These are phyloP conservation scores for Xanthorhoe designata DNA, from an alignment of 2,888 invertebrate species.

Conservation along the genomic window DNA sequence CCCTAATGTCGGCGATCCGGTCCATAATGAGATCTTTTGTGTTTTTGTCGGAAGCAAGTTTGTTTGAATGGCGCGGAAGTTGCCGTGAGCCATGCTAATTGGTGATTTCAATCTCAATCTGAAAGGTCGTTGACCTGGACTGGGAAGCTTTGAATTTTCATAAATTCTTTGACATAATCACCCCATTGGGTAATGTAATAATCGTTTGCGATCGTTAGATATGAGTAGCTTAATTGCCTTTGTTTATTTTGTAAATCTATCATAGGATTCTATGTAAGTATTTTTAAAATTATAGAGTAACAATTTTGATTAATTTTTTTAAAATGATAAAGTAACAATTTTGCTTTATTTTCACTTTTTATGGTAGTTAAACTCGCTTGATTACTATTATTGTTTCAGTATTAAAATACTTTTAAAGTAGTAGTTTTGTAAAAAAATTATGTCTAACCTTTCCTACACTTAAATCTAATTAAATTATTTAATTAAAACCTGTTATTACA, in stretches of 20 bases:
- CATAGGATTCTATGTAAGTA: neutral
- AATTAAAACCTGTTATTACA: no score
- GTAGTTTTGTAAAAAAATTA: no score
- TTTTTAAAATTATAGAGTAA: neutral
- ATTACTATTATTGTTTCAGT: no score
- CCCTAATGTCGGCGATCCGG: constrained; percentile 41
- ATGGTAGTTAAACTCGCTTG: no score
- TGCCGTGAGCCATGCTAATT: constrained; percentile 8
- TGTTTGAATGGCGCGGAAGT: constrained; percentile 17
- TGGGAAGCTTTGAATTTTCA: neutral
- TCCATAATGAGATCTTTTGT: constrained; percentile 33
- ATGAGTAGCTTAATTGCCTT: neutral
- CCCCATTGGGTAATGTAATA: neutral
- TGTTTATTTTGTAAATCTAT: neutral
- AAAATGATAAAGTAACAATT: no score
- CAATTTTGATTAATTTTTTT: no score
- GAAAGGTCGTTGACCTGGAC: constrained; percentile 6
- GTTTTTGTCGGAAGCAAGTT: constrained; percentile 19
- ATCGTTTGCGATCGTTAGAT: neutral
- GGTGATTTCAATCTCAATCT: constrained; percentile 19
- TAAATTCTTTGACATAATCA: neutral
- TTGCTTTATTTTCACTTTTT: neutral
- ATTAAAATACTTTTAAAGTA: no score
- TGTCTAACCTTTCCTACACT: no score
- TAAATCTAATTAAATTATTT: no score